These are phyloP conservation scores for Phyllostomus discolor DNA, from an alignment of 2,113 vertebrate species.

Conservation along the genomic window DNA sequence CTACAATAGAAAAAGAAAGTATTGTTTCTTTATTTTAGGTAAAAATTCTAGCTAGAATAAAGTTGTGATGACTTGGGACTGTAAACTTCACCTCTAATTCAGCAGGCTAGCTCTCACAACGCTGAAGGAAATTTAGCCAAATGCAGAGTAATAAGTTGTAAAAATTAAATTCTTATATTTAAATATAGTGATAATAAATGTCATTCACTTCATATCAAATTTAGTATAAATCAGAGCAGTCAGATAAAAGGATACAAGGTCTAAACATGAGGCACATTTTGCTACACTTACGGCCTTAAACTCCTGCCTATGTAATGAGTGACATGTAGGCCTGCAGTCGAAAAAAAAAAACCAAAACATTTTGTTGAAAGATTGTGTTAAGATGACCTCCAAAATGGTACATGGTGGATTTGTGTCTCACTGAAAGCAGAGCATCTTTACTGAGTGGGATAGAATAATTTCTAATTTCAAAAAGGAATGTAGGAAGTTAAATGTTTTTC, in stretches of 20 bases:
- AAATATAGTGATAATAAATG: constrained; percentile 14
- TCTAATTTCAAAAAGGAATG: neutral
- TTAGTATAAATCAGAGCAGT: neutral
- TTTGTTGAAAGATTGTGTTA: neutral
- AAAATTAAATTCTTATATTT: neutral
- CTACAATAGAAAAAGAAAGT: constrained; percentile 14
- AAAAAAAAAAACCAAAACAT: neutral
- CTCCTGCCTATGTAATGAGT: neutral
- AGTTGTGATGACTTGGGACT: neutral
- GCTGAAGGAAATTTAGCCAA: neutral
- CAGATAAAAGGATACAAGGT: neutral
- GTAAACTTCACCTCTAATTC: neutral
- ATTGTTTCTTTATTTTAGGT: constrained; percentile 40
- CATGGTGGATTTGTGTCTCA: neutral
- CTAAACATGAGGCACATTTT: neutral
- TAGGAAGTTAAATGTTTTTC: neutral
- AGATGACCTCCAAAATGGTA: neutral
- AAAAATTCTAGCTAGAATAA: constrained; percentile 26
- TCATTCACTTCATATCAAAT: neutral
- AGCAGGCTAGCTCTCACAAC: neutral
- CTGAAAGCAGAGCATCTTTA: neutral
- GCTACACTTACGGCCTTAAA: neutral
- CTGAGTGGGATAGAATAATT: neutral
- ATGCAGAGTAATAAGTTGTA: neutral
- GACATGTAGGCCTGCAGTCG: neutral